Evolutionary conservation across 1,140 invertebrate species (phyloP), one percentile per base, ranked within the genome.

Genomic region (Musca domestica): DNA sequence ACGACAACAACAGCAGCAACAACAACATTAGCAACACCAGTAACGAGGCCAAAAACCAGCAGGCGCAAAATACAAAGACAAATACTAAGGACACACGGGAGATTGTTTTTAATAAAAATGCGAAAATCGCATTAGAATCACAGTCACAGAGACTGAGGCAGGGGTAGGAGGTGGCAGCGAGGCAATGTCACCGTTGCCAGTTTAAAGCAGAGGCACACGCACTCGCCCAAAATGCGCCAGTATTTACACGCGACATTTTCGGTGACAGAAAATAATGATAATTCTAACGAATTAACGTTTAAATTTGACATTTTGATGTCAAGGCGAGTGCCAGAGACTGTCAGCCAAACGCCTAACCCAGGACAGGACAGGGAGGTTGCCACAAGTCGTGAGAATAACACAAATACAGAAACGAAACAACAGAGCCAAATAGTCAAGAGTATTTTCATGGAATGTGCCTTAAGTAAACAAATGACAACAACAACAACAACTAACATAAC

Each of bases 101-200:
- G 68, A 69, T 66, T 67, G 48, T 25, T 58, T 61, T 61, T 61
- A 61, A 61, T 61, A 61, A 69, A 68, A 69, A 69, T 69, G 56
- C 41, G 64, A 64, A 69, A 69, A 69, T 69, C 64, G 67, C 52
- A 64, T 52, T 54, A 52, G 49, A 20, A 25, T 64, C 63, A 25
- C 63, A 47, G 23, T 64, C 22, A 20, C 25, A 54, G 27, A 20
- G 46, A 27, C 7, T 22, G 17, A 51, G 25, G 22, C 49, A 22
- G 15, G 25, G 22, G 6, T 1, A 14, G 56, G 56, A 19, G 48
- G n/a, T 66, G 46, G n/a, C 25, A 27, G n/a, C 25, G 30, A 14
- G 56, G 56, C 56, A 64, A 27, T 66, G 46, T 25, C 25, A 27
- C 22, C 25, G 30, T 27, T 34, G 23, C 52, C n/a, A 15, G n/a